Evolutionary conservation across 2,888 invertebrate species (phyloP).

Genomic region (Villa cingulata): DNA sequence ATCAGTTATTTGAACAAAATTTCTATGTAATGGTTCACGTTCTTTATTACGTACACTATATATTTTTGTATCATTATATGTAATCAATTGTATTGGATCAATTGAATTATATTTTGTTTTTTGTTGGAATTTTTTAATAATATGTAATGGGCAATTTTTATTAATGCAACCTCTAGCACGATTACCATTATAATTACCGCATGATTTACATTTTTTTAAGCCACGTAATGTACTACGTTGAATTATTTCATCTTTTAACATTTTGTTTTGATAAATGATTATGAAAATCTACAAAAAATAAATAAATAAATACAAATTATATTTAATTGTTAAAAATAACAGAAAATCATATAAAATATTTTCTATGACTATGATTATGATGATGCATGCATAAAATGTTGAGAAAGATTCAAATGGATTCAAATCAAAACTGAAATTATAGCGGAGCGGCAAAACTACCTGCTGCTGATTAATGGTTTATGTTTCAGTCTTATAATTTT

Average conservation of each 20-base stretch:
- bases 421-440: too few relatives aligned
- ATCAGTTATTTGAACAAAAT: constrained; percentile 51
- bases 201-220: constrained; percentile 58
- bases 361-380: too few relatives aligned
- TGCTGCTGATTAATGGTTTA: too few relatives aligned
- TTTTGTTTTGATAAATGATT: background rate
- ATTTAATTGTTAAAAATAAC: too few relatives aligned
- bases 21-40: constrained; percentile 53
- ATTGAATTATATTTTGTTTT: constrained; percentile 15
- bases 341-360: too few relatives aligned
- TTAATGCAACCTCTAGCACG: constrained; percentile 61
- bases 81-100: constrained; percentile 39
- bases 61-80: constrained; percentile 44
- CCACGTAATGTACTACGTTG: constrained; percentile 38
- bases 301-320: too few relatives aligned
- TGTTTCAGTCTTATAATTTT: too few relatives aligned
- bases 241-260: background rate
- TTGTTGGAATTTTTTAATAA: background rate
- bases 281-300: too few relatives aligned
- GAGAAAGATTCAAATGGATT: too few relatives aligned
- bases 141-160: constrained; percentile 43
- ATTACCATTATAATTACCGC: constrained; percentile 62
- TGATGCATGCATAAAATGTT: too few relatives aligned
- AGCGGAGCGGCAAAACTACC: too few relatives aligned
- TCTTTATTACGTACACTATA: constrained; percentile 58